Base-by-base conservation (phyloP, 2,113 vertebrate species). In the Indri indri region DNA sequence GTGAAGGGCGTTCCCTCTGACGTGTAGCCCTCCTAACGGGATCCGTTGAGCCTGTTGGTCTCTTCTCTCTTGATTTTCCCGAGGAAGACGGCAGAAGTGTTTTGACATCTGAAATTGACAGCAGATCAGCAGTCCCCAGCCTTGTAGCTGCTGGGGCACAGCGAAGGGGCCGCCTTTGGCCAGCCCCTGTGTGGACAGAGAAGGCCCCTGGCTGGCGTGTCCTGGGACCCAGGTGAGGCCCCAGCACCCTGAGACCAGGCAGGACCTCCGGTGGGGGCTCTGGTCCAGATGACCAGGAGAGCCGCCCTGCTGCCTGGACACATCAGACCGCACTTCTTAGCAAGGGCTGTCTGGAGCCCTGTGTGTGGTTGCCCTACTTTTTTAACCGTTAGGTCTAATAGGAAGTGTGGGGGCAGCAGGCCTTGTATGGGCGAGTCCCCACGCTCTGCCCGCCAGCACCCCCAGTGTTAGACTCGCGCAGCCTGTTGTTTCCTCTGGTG, bases 341-440 rank as follows among this genome's bases (percentile, higher is more conserved):
- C 8, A 32, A 57, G 40, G 32, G 22, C 25, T 27, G 25, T 68
- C 13, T 47, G 17, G 27, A 81, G n/a, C 47, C 79, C 25, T 23
- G 13, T 47, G 20, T 63, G 12, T 45, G n/a, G 34, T n/a, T 5
- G 10, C 52, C 54, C 30, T 6, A 63, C 11, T 30, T 8, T 12
- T 74, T 54, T 25, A 81, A 13, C 45, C 22, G 8, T 25, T 22
- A 68, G 45, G 8, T 54, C 30, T 70, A 2, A 13, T 11, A 14
- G n/a, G 42, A 54, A 34, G 2, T 13, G 37, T 6, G 30, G 82
- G 42, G 27, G 8, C 23, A n/a, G 12, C 23, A 1, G 57, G 18
- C 11, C 27, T 37, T 32, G 14, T 13, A 1, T 5, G 9, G 7
- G 12, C 4, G 3, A 10, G 23, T 68, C 37, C 34, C 17, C n/a